A percentile compares a stretch with the other conserved stretches of the same genome.
phyloP scores from a whole-genome alignment of 2,113 vertebrate species.

The Hipposideros armiger region DNA sequence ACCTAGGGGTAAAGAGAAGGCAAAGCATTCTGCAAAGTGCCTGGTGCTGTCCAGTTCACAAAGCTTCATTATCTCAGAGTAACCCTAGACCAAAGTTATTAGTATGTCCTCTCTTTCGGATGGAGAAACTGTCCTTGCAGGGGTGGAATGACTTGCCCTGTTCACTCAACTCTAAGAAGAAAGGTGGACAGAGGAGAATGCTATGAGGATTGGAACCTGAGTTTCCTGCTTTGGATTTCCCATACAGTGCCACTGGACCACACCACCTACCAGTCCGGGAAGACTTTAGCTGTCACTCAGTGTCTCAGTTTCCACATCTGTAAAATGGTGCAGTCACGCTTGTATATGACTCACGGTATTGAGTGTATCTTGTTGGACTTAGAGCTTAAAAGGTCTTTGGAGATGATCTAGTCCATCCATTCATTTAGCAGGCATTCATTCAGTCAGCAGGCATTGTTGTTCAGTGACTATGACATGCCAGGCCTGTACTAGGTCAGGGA shows the following conservation, averaged over 20 bases:
- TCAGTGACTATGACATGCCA: neutral
- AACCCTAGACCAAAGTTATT: neutral
- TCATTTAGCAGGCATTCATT: neutral
- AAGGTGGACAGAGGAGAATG: neutral
- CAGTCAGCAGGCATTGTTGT: neutral
- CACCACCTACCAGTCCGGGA: rapidly evolving
- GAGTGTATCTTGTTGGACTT: neutral
- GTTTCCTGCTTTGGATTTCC: neutral
- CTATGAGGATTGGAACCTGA: neutral
- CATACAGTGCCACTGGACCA: neutral
- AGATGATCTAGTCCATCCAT: neutral
- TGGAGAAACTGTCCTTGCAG: neutral
- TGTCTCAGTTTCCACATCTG: constrained; percentile 31
- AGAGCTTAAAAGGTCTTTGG: neutral
- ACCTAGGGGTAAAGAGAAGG: neutral
- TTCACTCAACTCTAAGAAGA: neutral
- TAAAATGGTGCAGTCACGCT: neutral
- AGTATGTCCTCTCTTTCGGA: neutral
- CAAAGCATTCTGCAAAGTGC: neutral
- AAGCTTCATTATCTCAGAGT: neutral
- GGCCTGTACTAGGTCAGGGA: neutral
- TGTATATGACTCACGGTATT: neutral
- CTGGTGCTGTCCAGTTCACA: neutral
- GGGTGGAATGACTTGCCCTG: neutral
- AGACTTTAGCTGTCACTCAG: neutral